Conservation (phyloP, 92 coral and sea anemone genomes). For the Meandrina meandrites region DNA sequence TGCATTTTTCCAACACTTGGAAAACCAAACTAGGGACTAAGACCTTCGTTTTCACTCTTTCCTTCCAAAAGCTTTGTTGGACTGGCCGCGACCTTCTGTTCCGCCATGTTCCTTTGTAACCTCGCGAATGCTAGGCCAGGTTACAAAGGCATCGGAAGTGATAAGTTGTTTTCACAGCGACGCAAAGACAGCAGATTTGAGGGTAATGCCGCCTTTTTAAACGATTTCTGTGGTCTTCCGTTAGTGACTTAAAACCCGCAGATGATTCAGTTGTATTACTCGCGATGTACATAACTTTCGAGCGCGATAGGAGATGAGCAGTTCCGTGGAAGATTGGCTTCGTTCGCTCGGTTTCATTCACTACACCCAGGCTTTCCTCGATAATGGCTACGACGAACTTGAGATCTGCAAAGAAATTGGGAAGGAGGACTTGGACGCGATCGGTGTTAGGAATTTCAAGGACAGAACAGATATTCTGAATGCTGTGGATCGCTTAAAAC, state of each 20-base stretch:
- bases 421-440: constrained; percentile 96
- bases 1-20: constrained; percentile 26
- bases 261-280: neutral
- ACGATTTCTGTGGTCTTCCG: constrained; percentile 35
- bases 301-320: constrained; percentile 56
- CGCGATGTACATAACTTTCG: constrained; percentile 17
- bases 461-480: constrained; percentile 91
- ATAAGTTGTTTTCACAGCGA: constrained; percentile 24
- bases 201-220: constrained; percentile 32
- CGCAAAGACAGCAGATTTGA: constrained; percentile 26
- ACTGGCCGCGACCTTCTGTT: neutral
- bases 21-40: constrained; percentile 36
- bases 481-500: constrained; percentile 79
- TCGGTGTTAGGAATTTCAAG: constrained; percentile 87
- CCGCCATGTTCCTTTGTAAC: constrained; percentile 47
- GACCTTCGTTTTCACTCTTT: constrained; percentile 40
- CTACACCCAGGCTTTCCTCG: constrained; percentile 95
- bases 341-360: constrained; percentile 91
- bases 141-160: constrained; percentile 32
- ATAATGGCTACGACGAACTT: constrained; percentile 97
- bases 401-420: constrained; percentile 99
- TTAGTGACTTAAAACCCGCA: neutral
- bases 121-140: constrained; percentile 25
- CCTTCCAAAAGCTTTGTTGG: constrained; percentile 7
- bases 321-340: constrained; percentile 97